Evolutionary conservation across 2,113 vertebrate species (phyloP).

Genomic region (Microcebus murinus): DNA sequence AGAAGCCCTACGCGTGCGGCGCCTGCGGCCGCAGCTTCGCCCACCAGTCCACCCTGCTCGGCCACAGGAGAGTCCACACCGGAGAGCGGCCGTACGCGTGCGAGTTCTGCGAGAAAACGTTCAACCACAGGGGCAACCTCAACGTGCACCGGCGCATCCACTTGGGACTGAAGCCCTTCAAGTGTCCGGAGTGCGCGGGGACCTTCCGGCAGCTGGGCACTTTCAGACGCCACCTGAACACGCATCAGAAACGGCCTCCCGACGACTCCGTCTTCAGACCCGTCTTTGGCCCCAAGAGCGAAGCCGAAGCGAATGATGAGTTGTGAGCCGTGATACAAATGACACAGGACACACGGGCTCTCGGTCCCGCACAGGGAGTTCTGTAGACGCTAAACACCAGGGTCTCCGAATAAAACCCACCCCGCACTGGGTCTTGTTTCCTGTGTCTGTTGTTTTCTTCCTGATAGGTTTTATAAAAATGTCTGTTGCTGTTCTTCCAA

Average conservation of each 20-base stretch:
- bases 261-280: too few species aligned
- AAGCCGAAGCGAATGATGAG: neutral
- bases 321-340: neutral
- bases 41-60: neutral
- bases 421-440: neutral
- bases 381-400: neutral
- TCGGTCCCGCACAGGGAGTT: too few species aligned
- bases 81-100: neutral
- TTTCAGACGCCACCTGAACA: neutral
- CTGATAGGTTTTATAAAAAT: too few species aligned
- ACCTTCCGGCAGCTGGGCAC: neutral
- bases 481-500: neutral
- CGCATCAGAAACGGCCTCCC: neutral
- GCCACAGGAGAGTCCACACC: neutral
- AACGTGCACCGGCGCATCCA: neutral
- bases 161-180: neutral
- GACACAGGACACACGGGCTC: neutral
- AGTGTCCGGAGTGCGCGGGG: fast-evolving
- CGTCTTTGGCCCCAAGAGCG: neutral
- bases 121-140: constrained; percentile 46
- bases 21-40: neutral
- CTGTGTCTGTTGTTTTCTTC: neutral
- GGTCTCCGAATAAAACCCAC: neutral
- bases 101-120: neutral
- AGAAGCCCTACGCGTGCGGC: neutral